phyloP scores from a whole-genome alignment of 2,113 vertebrate genomes.

The Oplegnathus fasciatus region DNA sequence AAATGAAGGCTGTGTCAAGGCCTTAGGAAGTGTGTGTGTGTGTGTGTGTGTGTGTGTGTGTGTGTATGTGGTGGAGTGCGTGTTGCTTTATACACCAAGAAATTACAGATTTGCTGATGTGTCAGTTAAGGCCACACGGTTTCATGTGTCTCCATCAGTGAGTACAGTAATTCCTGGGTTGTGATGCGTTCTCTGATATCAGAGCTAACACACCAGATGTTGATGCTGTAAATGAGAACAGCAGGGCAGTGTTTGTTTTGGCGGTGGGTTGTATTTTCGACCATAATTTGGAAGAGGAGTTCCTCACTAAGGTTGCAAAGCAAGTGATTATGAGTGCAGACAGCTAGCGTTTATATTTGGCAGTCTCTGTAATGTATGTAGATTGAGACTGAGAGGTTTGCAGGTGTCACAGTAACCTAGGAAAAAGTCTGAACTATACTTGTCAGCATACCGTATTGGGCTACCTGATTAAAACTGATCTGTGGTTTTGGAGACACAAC shows the following conservation, averaged over 20 bases:
- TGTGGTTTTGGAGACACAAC: neutral
- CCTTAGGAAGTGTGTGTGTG: conserved; percentile 7
- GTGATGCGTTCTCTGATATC: neutral
- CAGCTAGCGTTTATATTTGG: neutral
- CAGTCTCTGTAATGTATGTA: neutral
- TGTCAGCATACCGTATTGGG: no score
- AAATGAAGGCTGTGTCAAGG: conserved; percentile 39
- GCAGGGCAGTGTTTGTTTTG: neutral
- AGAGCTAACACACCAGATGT: neutral
- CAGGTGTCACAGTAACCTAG: neutral
- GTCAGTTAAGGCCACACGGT: neutral
- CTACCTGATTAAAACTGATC: neutral
- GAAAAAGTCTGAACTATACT: neutral
- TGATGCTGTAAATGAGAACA: neutral
- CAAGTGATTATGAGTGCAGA: neutral
- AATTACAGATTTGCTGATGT: neutral
- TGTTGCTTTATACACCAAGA: neutral
- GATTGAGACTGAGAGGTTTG: neutral
- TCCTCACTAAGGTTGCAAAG: neutral
- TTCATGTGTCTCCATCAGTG: neutral
- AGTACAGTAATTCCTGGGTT: neutral
- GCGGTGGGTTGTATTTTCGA: neutral
- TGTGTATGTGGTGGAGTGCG: conserved; percentile 22
- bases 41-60: conserved; percentile 23
- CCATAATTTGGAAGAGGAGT: neutral